Evolutionary conservation across 92 coral and sea anemone genomes (phyloP).

Genomic region (Actinostola sp.): DNA sequence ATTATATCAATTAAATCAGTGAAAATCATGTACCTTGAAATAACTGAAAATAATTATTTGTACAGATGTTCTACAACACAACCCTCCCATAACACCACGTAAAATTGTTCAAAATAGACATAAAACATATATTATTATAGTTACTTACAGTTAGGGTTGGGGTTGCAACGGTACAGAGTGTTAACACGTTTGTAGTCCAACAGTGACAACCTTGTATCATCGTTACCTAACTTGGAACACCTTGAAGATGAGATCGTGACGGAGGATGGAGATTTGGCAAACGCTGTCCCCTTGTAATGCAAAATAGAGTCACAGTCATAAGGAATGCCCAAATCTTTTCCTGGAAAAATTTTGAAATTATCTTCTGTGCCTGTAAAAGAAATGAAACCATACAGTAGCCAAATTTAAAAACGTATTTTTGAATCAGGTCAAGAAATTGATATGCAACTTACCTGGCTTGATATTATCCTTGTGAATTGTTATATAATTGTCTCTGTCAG

Average conservation of each 20-base stretch:
- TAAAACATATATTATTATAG: too few species aligned
- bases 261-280: neutral
- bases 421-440: too few species aligned
- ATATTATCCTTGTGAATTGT: constrained; percentile 19
- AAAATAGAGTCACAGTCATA: constrained; percentile 3
- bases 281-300: constrained; percentile 1
- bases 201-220: neutral
- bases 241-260: neutral
- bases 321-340: neutral
- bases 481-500: constrained; percentile 30
- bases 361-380: neutral
- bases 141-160: neutral
- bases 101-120: too few species aligned
- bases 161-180: neutral
- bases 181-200: neutral
- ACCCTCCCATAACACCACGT: too few species aligned
- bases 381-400: too few species aligned
- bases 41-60: too few species aligned
- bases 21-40: too few species aligned
- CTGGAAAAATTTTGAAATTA: neutral
- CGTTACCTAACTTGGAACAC: neutral
- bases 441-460: too few species aligned
- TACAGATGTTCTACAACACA: too few species aligned
- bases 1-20: too few species aligned
- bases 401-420: too few species aligned